A percentile compares a stretch with the other conserved stretches of the same genome.
phyloP scores from a whole-genome alignment of 1,140 invertebrate species.

The Elysia chlorotica region DNA sequence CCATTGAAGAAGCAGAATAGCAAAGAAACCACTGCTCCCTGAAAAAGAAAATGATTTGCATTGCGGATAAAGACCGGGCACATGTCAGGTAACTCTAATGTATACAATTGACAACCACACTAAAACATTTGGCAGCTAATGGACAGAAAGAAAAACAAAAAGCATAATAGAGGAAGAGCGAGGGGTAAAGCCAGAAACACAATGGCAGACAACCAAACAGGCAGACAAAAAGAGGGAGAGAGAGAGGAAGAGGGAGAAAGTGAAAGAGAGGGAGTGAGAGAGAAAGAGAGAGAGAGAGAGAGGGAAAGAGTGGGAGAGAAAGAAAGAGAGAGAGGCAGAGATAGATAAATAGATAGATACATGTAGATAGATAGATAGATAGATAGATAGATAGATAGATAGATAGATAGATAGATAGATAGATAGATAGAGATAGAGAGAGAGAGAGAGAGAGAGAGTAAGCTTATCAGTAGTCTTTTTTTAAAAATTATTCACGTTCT shows the following conservation, averaged over 20 bases:
- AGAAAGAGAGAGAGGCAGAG: no score
- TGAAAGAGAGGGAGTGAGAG: background rate
- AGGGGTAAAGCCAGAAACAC: background rate
- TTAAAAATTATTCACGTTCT: no score
- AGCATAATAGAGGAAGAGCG: background rate
- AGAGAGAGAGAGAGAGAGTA: no score
- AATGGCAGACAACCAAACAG: background rate
- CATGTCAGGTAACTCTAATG: background rate
- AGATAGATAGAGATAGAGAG: no score
- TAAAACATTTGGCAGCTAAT: background rate
- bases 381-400: no score
- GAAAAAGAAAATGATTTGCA: conserved; percentile 24
- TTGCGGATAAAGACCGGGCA: no score
- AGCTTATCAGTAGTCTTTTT: no score
- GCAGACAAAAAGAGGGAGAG: background rate
- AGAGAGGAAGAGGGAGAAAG: background rate
- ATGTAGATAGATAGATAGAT: no score
- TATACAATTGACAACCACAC: background rate
- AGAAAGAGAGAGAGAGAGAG: background rate
- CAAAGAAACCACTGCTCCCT: conserved; percentile 85
- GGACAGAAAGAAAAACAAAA: conserved; percentile 10
- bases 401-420: no score
- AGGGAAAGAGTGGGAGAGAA: background rate
- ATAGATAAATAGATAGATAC: no score
- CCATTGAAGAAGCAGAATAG: conserved; percentile 93